These are phyloP conservation scores for Pomatorhinus ruficollis DNA, from an alignment of 2,113 vertebrate species.

Conservation along the genomic window DNA sequence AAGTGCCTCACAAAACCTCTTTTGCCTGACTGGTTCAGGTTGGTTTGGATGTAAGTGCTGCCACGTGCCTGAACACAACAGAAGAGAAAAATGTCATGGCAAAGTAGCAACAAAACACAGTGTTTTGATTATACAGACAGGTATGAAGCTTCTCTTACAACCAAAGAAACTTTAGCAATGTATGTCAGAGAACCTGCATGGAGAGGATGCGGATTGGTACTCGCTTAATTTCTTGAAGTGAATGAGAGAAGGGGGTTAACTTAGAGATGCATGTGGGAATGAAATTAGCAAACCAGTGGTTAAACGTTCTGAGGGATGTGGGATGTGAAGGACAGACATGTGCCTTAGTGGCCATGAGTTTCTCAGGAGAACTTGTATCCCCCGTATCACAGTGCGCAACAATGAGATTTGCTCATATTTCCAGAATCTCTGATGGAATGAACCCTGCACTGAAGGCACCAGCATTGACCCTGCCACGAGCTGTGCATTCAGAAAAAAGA, in stretches of 20 bases:
- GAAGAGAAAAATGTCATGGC: not conserved
- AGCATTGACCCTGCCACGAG: not conserved
- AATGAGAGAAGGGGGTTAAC: not conserved
- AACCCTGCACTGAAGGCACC: not conserved
- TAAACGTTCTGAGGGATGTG: not conserved
- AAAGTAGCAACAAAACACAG: not conserved
- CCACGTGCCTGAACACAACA: not conserved
- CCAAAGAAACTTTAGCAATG: not conserved
- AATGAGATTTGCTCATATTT: not conserved
- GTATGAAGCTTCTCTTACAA: not conserved
- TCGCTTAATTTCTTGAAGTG: not conserved
- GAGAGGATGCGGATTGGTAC: not conserved
- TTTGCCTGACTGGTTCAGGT: not conserved
- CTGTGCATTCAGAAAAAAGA: not conserved
- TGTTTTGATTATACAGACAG: not conserved
- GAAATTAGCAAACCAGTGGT: not conserved
- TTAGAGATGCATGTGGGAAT: not conserved
- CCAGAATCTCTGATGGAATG: not conserved
- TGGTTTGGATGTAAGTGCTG: not conserved
- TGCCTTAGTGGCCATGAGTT: not conserved
- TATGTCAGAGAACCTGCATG: not conserved
- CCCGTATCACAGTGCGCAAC: not conserved
- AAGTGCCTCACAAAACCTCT: not conserved
- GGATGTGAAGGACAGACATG: not conserved
- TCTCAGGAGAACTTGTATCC: not conserved